phyloP scores from a whole-genome alignment of 2,797 vertebrate species.

The Linurgus olivaceus region DNA sequence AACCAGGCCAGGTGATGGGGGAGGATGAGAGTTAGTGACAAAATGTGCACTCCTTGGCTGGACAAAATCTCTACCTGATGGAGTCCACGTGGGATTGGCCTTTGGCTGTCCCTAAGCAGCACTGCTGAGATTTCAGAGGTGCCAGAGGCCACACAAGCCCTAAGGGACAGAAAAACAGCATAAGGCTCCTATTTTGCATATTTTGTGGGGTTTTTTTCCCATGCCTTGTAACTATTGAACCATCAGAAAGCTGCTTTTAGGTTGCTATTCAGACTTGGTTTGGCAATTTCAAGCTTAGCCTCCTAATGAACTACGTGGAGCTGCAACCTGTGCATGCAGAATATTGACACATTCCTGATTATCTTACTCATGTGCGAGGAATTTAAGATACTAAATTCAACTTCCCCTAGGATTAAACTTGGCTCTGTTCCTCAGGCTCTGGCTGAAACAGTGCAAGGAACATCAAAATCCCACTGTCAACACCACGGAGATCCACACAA shows the following conservation, averaged over 20 bases:
- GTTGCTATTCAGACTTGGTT: neutral
- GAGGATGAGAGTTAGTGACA: neutral
- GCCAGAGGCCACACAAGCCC: neutral
- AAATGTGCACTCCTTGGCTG: neutral
- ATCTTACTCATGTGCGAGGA: neutral
- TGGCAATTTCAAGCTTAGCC: neutral
- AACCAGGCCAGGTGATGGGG: neutral
- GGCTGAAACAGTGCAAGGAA: neutral
- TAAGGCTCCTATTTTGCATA: neutral
- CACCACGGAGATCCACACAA: neutral
- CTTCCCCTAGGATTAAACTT: neutral
- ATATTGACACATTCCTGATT: neutral
- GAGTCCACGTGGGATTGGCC: neutral
- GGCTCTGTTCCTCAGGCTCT: neutral
- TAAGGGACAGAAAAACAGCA: neutral
- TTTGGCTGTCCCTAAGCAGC: neutral
- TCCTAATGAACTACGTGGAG: neutral
- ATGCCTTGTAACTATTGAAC: neutral
- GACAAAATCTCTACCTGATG: neutral
- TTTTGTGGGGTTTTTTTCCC: neutral
- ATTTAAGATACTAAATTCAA: neutral
- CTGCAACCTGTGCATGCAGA: neutral
- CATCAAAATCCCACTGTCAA: constrained; percentile 36
- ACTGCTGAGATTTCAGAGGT: neutral
- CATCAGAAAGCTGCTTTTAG: neutral